These are phyloP conservation scores for Meteorus colon DNA, from an alignment of 2,888 invertebrate species.

Conservation along the genomic window DNA sequence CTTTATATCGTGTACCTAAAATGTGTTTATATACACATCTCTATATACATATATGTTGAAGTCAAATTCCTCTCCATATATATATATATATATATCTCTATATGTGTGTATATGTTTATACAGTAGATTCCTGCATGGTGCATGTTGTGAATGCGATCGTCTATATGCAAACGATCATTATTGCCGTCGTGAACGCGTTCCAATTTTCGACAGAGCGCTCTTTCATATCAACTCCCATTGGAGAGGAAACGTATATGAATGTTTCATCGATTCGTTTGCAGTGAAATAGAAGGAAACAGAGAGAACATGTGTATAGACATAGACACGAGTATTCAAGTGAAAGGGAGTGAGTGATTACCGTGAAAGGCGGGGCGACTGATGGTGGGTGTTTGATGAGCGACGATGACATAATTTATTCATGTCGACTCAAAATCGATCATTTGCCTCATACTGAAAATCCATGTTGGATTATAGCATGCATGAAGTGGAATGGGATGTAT, in stretches of 20 bases:
- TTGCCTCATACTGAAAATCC: constrained; percentile 25
- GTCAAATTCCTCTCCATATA: background rate
- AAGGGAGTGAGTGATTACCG: constrained; percentile 52
- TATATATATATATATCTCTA: background rate
- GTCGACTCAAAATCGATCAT: constrained; percentile 52
- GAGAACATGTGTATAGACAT: background rate
- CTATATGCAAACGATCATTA: constrained; percentile 40
- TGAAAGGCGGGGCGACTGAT: constrained; percentile 50
- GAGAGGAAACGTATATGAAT: constrained; percentile 48
- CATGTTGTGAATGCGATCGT: constrained; percentile 17
- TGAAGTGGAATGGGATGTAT: background rate
- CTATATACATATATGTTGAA: background rate
- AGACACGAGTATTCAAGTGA: background rate
- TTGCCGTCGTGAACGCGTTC: constrained; percentile 34
- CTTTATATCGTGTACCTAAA: background rate
- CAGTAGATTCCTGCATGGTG: background rate
- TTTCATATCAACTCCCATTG: constrained; percentile 39
- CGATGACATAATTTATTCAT: constrained; percentile 57
- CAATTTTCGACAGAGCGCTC: constrained; percentile 38
- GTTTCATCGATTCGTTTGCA: constrained; percentile 55
- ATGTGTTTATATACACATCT: background rate
- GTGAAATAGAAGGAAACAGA: constrained; percentile 49
- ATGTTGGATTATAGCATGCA: background rate
- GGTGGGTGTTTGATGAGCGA: constrained; percentile 52
- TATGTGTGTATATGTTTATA: background rate